A percentile compares a stretch with the other conserved stretches of the same genome.
These are phyloP conservation scores for Ammospiza caudacuta DNA, from an alignment of 2,113 vertebrate species.

Conservation along the genomic window DNA sequence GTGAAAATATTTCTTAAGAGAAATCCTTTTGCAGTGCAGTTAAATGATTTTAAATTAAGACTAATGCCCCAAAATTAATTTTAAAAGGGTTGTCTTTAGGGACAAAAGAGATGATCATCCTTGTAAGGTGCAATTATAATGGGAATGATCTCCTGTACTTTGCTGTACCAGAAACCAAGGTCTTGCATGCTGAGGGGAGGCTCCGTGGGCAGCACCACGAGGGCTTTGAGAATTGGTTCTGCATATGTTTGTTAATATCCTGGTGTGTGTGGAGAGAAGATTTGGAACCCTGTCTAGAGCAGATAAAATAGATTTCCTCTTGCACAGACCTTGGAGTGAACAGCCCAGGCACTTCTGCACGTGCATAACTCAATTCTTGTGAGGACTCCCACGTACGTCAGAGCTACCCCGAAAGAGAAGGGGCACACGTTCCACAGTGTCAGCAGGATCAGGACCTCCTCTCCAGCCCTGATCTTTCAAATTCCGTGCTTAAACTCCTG, in stretches of 20 bases:
- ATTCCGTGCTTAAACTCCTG: not conserved
- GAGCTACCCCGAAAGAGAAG: not conserved
- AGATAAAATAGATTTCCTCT: not conserved
- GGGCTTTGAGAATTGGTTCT: not conserved
- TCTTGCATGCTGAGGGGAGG: not conserved
- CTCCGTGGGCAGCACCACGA: not conserved
- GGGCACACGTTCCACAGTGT: not conserved
- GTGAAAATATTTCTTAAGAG: not conserved
- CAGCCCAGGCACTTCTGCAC: not conserved
- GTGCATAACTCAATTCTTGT: slow-evolving; percentile 25
- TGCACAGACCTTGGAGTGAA: not conserved
- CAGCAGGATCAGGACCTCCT: not conserved
- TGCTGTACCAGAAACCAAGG: not conserved
- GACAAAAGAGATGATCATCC: not conserved
- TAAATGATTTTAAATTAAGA: not conserved
- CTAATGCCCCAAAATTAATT: not conserved
- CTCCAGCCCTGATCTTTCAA: not conserved
- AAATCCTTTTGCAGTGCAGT: not conserved
- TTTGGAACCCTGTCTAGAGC: not conserved
- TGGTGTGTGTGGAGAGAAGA: not conserved
- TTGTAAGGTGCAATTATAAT: not conserved
- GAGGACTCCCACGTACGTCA: not conserved
- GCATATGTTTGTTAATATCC: not conserved
- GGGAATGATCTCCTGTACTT: not conserved
- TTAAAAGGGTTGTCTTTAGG: not conserved